Conservation (phyloP, 2,113 vertebrate genomes). For the Chroicocephalus ridibundus region DNA sequence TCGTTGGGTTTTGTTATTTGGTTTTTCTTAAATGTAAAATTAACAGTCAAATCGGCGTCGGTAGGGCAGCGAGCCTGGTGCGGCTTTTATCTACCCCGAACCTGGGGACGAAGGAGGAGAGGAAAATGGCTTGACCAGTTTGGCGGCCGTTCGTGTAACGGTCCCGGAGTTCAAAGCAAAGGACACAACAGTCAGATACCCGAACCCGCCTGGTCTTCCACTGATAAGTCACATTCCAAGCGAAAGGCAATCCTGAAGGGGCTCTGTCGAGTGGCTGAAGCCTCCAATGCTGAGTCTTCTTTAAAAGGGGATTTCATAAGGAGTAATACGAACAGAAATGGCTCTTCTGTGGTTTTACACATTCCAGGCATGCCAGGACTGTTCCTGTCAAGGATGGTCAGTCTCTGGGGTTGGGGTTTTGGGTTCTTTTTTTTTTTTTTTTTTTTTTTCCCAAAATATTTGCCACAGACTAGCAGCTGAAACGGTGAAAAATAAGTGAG, state of each 20-base stretch:
- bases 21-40: neutral
- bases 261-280: neutral
- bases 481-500: constrained; percentile 12
- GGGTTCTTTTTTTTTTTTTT: neutral
- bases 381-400: constrained; percentile 50
- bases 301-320: constrained; percentile 40
- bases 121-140: neutral
- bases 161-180: neutral
- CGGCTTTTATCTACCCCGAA: constrained; percentile 18
- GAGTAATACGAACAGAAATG: constrained; percentile 27
- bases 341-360: constrained; percentile 43
- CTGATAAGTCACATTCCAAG: constrained; percentile 52
- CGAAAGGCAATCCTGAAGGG: neutral
- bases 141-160: neutral
- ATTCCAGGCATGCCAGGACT: constrained; percentile 63
- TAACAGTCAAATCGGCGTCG: neutral
- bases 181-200: constrained; percentile 7
- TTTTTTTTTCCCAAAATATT: neutral
- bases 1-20: neutral
- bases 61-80: neutral
- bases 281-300: neutral
- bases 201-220: neutral
- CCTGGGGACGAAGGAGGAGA: neutral
- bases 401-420: neutral
- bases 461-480: constrained; percentile 6